Conservation (phyloP, 2,888 invertebrate genomes). For the Acrobasis repandana region DNA sequence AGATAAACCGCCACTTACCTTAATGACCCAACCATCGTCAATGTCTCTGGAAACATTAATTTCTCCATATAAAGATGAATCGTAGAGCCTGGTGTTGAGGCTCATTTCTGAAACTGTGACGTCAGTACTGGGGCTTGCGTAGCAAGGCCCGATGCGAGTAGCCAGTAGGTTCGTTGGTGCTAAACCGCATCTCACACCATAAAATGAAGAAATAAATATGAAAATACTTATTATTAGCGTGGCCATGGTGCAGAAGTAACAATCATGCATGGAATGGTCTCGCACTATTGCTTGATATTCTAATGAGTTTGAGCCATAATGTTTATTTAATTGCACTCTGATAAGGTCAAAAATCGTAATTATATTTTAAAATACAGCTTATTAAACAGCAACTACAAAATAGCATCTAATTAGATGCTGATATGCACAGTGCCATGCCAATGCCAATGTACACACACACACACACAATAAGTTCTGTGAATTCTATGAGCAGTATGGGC, state of each 20-base stretch:
- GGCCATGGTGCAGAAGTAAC: not conserved
- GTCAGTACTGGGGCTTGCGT: constrained; percentile 20
- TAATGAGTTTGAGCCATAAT: not conserved
- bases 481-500: too few species aligned
- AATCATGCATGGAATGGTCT: not conserved
- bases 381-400: too few species aligned
- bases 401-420: too few species aligned
- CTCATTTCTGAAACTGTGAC: constrained; percentile 49
- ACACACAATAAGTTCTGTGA: too few species aligned
- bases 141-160: constrained; percentile 50
- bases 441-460: too few species aligned
- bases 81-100: constrained; percentile 44
- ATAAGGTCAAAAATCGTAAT: not conserved
- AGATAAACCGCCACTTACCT: constrained; percentile 38
- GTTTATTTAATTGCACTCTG: constrained; percentile 3
- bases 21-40: constrained; percentile 53
- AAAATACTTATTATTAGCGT: not conserved
- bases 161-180: constrained; percentile 52
- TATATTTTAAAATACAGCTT: not conserved
- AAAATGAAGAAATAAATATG: not conserved
- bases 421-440: not conserved
- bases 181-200: not conserved
- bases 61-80: constrained; percentile 47
- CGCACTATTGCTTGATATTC: not conserved
- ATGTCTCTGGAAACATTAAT: constrained; percentile 51